Base-by-base conservation (phyloP, 2,797 vertebrate genomes). In the Balearica regulorum region DNA sequence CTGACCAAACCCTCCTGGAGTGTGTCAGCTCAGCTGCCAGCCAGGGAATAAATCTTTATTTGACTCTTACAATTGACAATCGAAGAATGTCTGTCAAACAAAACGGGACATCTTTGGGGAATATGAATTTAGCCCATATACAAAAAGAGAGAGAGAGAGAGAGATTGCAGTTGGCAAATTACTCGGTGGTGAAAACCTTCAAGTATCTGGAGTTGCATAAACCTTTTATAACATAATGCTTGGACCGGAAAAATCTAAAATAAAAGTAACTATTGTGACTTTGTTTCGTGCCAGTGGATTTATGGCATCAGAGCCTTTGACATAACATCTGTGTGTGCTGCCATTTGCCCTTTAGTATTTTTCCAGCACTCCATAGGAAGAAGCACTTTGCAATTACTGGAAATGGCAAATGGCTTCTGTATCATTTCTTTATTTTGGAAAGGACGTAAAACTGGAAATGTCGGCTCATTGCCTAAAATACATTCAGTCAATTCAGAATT, bases 321-420 rank as follows among this genome's bases (percentile, higher is more conserved):
- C 5, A 33, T 44, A 65, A 77, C 85, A 78, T 94, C 94, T 81
- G 85, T 72, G 61, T 77, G 53, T 65, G 58, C 72, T 95, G 94
- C 92, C 79, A 53, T 78, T 92, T 94, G 93, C 78, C 95, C 85
- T 97, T 90, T 86, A 94, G 89, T 91, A 37, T 94, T 97, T 96
- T 94, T 95, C 92, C 94, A 94, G 57, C 91, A 64, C 93, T 82
- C 86, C 71, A 87, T 94, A 92, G 90, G 93, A 96, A 96, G 90
- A 87, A 84, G 78, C 57, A 65, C 89, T 92, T 93, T 80, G 95
- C 89, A 97, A 95, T 96, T 96, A 87, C 91, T 97, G 94, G 95
- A 97, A 97, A 31, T 91, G 90, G 78, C 89, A 90, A 92, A 89
- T 94, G 88, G 71, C 78, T 73, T 77, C 78, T 83, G 69, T 71